These are phyloP conservation scores for Megaceryle maxima DNA, from an alignment of 2,113 vertebrate species.

Conservation along the genomic window DNA sequence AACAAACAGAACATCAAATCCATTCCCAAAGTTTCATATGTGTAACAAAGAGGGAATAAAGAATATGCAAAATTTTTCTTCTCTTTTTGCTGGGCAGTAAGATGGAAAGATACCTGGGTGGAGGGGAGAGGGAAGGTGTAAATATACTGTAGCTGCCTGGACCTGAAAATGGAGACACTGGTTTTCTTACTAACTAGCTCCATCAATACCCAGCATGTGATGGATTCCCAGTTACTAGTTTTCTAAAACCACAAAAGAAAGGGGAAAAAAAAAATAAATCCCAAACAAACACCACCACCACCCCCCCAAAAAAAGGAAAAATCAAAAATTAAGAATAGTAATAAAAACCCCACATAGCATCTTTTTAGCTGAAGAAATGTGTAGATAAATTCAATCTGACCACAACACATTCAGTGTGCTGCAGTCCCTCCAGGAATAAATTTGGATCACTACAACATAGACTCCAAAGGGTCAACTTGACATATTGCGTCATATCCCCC, in stretches of 20 bases:
- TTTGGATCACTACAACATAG: not conserved
- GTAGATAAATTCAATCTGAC: not conserved
- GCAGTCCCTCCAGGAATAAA: conserved; percentile 15
- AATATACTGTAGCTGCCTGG: not conserved
- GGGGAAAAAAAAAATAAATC: not conserved
- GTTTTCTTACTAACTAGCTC: not conserved
- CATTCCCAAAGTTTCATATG: not conserved
- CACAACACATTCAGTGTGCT: not conserved
- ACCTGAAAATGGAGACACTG: not conserved
- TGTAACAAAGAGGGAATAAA: not conserved
- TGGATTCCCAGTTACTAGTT: not conserved
- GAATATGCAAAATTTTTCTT: not conserved
- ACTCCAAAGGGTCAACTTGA: conserved; percentile 36
- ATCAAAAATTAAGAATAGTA: no score
- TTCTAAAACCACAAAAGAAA: not conserved
- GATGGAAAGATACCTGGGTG: not conserved
- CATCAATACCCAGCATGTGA: not conserved
- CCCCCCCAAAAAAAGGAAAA: no score
- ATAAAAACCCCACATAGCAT: no score
- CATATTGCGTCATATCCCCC: conserved; percentile 39
- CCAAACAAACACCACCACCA: no score
- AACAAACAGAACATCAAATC: not conserved
- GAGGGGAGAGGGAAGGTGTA: no score
- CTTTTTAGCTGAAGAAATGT: not conserved
- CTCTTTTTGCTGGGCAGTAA: not conserved